These are phyloP conservation scores for Mungos mungo DNA, from an alignment of 2,113 vertebrate genomes.

Conservation along the genomic window DNA sequence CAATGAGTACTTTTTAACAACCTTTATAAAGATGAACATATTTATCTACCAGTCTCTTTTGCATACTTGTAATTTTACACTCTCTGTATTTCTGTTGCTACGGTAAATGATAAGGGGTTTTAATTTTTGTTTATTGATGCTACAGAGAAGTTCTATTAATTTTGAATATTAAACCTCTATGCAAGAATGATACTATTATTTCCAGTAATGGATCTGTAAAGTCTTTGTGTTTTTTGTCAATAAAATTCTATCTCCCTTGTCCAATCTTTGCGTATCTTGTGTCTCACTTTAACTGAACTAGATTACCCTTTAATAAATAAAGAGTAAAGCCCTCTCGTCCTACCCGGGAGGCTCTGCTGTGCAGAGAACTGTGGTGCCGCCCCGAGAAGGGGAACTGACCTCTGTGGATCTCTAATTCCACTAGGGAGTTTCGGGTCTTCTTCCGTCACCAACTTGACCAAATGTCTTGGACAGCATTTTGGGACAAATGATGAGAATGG, in stretches of 20 bases:
- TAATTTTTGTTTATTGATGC: not conserved
- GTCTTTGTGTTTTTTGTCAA: not conserved
- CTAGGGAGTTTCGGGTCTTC: not conserved
- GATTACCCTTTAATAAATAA: not conserved
- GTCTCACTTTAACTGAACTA: not conserved
- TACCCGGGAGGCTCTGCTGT: too few relatives aligned
- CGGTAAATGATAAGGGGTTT: not conserved
- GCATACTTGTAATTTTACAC: not conserved
- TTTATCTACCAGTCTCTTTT: not conserved
- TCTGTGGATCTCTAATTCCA: not conserved
- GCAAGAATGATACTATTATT: not conserved
- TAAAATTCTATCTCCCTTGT: not conserved
- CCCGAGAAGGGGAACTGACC: not conserved
- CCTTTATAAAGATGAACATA: not conserved
- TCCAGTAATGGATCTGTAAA: not conserved
- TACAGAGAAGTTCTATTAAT: not conserved
- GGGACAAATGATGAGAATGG: not conserved
- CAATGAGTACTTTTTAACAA: not conserved
- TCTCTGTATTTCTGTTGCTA: not conserved
- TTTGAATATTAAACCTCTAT: not conserved
- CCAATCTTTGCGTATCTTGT: not conserved
- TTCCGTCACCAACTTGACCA: not conserved
- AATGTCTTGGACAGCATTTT: not conserved
- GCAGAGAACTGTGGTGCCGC: not conserved
- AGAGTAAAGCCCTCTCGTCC: not conserved